A percentile compares a stretch with the other conserved stretches of the same genome.
phyloP scores from a whole-genome alignment of 2,888 invertebrate species.

The Plagodis dolabraria region DNA sequence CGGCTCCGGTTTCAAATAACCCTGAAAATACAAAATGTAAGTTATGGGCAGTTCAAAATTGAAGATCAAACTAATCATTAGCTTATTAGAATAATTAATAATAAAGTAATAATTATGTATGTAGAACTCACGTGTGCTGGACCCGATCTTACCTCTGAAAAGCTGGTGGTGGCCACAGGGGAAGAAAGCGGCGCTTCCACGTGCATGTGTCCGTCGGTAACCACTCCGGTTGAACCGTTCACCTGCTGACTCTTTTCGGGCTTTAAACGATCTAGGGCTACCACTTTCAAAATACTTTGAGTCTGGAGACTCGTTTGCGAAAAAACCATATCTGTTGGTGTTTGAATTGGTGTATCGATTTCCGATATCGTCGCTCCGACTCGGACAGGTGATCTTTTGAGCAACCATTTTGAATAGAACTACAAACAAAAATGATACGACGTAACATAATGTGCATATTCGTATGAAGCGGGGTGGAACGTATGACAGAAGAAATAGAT shows the following conservation, averaged over 20 bases:
- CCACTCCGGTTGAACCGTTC: slow-evolving; percentile 70
- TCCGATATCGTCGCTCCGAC: slow-evolving; percentile 82
- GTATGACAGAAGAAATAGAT: slow-evolving; percentile 29
- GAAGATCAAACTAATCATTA: slow-evolving; percentile 51
- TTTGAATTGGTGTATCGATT: slow-evolving; percentile 70
- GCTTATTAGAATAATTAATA: slow-evolving; percentile 55
- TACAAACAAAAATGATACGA: slow-evolving; percentile 84
- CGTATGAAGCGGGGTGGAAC: slow-evolving; percentile 66
- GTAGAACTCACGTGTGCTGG: slow-evolving; percentile 68
- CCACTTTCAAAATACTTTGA: slow-evolving; percentile 80
- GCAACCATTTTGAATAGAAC: slow-evolving; percentile 85
- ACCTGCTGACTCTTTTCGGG: slow-evolving; percentile 71
- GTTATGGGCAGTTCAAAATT: slow-evolving; percentile 34
- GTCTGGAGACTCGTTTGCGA: slow-evolving; percentile 82
- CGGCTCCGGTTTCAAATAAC: slow-evolving; percentile 76
- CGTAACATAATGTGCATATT: slow-evolving; percentile 83
- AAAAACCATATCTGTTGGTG: slow-evolving; percentile 83
- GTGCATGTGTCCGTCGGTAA: slow-evolving; percentile 62
- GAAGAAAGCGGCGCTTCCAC: slow-evolving; percentile 52
- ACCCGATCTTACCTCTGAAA: slow-evolving; percentile 73
- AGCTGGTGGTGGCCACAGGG: slow-evolving; percentile 65
- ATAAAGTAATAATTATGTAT: slow-evolving; percentile 46
- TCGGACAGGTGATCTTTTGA: slow-evolving; percentile 82
- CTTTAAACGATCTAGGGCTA: slow-evolving; percentile 82
- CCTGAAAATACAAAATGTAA: slow-evolving; percentile 70